Evolutionary conservation across 2,113 vertebrate genomes (phyloP).

Genomic region (Okapia johnstoni): DNA sequence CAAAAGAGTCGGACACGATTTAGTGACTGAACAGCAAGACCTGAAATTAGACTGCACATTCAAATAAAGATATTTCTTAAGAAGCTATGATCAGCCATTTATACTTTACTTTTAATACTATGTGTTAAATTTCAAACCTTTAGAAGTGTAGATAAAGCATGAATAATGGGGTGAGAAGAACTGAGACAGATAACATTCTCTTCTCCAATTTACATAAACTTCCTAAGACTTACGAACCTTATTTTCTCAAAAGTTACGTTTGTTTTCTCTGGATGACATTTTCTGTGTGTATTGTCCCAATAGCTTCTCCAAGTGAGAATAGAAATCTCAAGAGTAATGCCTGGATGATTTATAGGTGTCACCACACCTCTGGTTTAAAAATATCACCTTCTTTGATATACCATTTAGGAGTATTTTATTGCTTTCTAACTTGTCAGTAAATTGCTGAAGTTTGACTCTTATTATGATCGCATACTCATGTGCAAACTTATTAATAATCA

Average conservation of each 20-base stretch:
- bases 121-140: neutral
- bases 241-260: neutral
- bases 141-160: neutral
- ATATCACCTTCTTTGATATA: neutral
- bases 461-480: constrained; percentile 37
- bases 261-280: neutral
- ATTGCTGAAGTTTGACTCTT: constrained; percentile 34
- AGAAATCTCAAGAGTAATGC: constrained; percentile 19
- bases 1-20: fast-evolving
- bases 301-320: constrained; percentile 25
- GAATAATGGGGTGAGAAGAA: neutral
- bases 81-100: neutral
- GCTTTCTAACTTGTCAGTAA: constrained; percentile 61
- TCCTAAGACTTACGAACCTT: neutral
- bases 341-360: constrained; percentile 20
- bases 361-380: constrained; percentile 29
- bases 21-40: neutral
- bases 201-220: neutral
- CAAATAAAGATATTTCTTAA: neutral
- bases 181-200: neutral
- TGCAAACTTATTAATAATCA: constrained; percentile 56
- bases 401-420: constrained; percentile 41
- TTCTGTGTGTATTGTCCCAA: neutral
- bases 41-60: neutral
- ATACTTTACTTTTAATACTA: neutral